These are phyloP conservation scores for Ceyx margarethae DNA, from an alignment of 2,113 vertebrate genomes.

Conservation along the genomic window DNA sequence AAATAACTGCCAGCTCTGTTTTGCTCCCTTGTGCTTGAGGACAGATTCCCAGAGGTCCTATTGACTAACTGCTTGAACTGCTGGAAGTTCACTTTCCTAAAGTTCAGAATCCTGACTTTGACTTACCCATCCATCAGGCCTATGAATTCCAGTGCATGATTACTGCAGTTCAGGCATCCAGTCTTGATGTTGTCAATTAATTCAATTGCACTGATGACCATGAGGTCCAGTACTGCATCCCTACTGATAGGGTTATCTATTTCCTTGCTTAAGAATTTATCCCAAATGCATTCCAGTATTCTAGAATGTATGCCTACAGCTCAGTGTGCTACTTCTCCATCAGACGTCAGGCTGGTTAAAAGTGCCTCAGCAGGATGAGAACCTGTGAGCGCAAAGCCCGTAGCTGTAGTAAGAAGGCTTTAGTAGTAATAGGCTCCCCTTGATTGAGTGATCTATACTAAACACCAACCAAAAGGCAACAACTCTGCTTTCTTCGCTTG, in stretches of 20 bases:
- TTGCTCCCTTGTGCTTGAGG: neutral
- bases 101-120: neutral
- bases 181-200: neutral
- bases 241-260: fast-evolving
- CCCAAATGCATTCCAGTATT: fast-evolving
- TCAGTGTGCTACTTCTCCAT: neutral
- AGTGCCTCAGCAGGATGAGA: neutral
- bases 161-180: neutral
- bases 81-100: neutral
- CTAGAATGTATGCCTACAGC: neutral
- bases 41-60: neutral
- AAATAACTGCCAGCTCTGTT: neutral
- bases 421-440: neutral
- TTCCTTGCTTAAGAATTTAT: neutral
- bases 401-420: neutral
- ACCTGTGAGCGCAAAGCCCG: fast-evolving
- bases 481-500: fast-evolving
- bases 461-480: neutral
- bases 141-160: neutral
- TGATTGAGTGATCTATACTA: fast-evolving
- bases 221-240: neutral
- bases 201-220: neutral
- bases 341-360: neutral
- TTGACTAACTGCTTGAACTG: neutral
- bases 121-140: neutral